Percentiles rank a stretch among this genome's conserved stretches.
Conservation (phyloP, 2,113 vertebrate genomes). For the Pituophis catenifer region DNA sequence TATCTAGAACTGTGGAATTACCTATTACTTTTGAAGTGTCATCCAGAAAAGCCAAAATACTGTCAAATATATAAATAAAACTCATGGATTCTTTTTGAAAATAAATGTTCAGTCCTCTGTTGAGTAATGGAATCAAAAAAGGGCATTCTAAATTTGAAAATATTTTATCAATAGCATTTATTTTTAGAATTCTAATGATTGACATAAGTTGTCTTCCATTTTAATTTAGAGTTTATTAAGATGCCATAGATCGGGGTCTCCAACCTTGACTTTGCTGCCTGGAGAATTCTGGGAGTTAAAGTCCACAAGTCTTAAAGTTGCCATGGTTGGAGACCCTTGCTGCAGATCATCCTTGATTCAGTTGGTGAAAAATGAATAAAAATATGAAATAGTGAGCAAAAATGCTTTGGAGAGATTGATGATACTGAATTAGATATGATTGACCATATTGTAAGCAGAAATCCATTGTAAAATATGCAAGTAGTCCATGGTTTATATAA, state of each 20-base stretch:
- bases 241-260: background rate
- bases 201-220: background rate
- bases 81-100: background rate
- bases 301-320: background rate
- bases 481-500: background rate
- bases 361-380: background rate
- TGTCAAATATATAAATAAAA: background rate
- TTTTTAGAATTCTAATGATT: background rate
- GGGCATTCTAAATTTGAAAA: background rate
- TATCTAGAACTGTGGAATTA: background rate
- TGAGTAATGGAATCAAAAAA: background rate
- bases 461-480: background rate
- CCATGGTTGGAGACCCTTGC: background rate
- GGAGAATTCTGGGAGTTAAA: background rate
- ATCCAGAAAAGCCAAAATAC: background rate
- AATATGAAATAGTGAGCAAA: background rate
- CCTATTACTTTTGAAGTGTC: background rate
- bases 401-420: background rate
- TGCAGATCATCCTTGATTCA: background rate
- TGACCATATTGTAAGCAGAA: background rate
- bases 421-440: background rate
- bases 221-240: background rate
- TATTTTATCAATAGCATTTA: background rate
- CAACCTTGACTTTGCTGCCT: background rate
- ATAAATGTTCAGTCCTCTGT: background rate